A percentile compares a stretch with the other conserved stretches of the same genome.
Conservation (phyloP, 1,140 invertebrate species). For the Artemia franciscana region DNA sequence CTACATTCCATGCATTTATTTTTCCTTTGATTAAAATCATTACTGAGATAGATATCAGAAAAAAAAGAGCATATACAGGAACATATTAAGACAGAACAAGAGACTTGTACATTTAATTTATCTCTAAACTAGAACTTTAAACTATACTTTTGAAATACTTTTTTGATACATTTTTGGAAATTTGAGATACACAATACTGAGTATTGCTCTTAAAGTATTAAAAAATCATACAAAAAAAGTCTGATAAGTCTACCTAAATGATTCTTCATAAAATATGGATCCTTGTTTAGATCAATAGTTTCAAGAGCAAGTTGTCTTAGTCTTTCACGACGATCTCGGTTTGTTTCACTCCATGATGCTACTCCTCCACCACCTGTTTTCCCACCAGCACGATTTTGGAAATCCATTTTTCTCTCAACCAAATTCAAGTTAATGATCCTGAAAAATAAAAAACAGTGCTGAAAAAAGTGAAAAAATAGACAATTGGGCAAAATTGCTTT, state of each 20-base stretch:
- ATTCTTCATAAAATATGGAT: constrained; percentile 99
- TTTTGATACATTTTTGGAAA: background rate
- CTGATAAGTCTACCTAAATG: constrained; percentile 41
- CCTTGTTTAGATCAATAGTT: constrained; percentile 95
- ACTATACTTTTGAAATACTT: background rate
- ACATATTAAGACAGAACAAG: no score
- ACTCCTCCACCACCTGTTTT: constrained; percentile 97
- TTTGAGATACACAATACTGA: background rate
- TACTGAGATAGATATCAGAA: no score
- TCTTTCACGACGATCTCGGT: constrained; percentile 83
- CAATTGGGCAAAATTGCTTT: no score
- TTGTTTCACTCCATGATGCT: constrained; percentile 94
- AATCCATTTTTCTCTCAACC: constrained; percentile 47
- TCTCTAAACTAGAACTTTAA: no score
- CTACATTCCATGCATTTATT: no score
- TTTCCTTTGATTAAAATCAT: no score
- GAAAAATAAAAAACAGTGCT: no score
- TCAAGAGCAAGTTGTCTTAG: constrained; percentile 86
- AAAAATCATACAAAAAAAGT: no score
- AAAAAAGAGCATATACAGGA: no score
- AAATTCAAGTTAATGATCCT: no score
- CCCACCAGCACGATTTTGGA: constrained; percentile 87
- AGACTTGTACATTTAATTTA: no score
- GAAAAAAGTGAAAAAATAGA: no score
- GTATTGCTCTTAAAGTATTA: background rate